These are phyloP conservation scores for Pectinophora gossypiella DNA, from an alignment of 1,140 invertebrate genomes.

Conservation along the genomic window DNA sequence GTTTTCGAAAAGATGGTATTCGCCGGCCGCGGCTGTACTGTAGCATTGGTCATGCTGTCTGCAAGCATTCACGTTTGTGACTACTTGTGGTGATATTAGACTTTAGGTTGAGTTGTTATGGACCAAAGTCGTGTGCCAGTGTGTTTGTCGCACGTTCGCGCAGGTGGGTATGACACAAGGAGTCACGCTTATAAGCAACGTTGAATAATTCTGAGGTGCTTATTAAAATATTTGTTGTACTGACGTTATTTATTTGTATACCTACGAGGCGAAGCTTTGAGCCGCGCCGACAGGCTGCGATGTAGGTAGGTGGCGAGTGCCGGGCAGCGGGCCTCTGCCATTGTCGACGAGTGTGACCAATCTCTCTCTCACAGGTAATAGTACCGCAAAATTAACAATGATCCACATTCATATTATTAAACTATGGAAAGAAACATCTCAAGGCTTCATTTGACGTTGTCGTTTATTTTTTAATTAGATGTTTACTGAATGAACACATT, in stretches of 20 bases:
- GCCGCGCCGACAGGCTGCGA: constrained; percentile 36
- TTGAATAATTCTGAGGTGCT: constrained; percentile 63
- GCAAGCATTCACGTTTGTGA: constrained; percentile 36
- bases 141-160: constrained; percentile 10
- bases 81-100: too few species aligned
- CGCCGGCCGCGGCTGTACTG: constrained; percentile 27
- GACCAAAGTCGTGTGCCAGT: constrained; percentile 1
- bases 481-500: too few species aligned
- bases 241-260: constrained; percentile 69
- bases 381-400: constrained; percentile 36
- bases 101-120: too few species aligned
- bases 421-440: too few species aligned
- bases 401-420: too few species aligned
- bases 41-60: constrained; percentile 60
- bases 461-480: too few species aligned
- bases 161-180: constrained; percentile 43
- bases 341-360: constrained; percentile 57
- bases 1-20: constrained; percentile 53
- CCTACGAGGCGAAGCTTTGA: constrained; percentile 49
- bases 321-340: constrained; percentile 18
- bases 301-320: constrained; percentile 36
- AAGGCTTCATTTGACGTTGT: too few species aligned
- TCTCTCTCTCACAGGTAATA: constrained; percentile 45
- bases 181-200: constrained; percentile 50
- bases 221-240: constrained; percentile 75